Evolutionary conservation across 2,888 invertebrate species (phyloP).

Genomic region (Callinectes sapidus): DNA sequence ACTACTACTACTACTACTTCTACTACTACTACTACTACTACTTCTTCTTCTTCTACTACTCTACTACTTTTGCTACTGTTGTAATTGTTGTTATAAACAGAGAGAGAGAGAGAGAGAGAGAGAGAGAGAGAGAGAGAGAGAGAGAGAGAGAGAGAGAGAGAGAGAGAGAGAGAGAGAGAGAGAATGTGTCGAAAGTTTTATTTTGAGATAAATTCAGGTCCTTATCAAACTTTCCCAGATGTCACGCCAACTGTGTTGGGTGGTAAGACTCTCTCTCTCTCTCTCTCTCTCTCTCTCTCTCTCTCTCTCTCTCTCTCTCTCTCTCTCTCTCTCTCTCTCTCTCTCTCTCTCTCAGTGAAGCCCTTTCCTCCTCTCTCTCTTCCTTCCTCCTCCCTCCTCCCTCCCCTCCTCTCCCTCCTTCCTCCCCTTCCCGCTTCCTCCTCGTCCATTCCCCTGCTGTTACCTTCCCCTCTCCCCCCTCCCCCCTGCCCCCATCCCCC

Average conservation of each 20-base stretch:
- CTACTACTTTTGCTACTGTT: too few species aligned
- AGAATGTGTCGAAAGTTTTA: background rate
- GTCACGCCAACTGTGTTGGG: conserved; percentile 16
- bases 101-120: background rate
- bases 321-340: conserved; percentile 24
- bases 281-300: conserved; percentile 21
- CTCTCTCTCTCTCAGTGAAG: background rate
- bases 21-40: background rate
- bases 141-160: conserved; percentile 25
- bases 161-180: conserved; percentile 17
- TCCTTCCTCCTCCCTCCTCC: background rate
- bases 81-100: too few species aligned
- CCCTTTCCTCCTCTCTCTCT: background rate
- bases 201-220: conserved; percentile 3
- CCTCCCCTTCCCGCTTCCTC: background rate
- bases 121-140: conserved; percentile 20
- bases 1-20: background rate
- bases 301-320: conserved; percentile 25
- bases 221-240: conserved; percentile 20
- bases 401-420: background rate
- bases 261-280: conserved; percentile 5
- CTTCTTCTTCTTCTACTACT: too few species aligned
- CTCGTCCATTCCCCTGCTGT: background rate
- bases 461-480: background rate
- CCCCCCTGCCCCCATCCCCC: background rate